A percentile compares a stretch with the other conserved stretches of the same genome.
Evolutionary conservation across 2,888 invertebrate species (phyloP).

Genomic region (Brachylomia viminalis): DNA sequence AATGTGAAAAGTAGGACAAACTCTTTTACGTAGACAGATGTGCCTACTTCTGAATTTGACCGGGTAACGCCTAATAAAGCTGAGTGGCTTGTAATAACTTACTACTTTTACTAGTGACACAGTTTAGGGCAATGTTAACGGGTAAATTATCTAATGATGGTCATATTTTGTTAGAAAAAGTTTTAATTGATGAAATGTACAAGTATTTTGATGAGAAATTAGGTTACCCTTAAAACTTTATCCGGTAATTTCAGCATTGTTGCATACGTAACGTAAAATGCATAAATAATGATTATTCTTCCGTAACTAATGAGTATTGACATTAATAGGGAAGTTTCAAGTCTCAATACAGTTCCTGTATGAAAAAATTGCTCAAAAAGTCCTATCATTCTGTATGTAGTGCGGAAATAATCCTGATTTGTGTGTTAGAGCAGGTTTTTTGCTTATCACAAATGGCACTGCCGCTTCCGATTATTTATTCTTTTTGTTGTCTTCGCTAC

Average conservation of each 20-base stretch:
- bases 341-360: not conserved
- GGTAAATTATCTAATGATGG: constrained; percentile 18
- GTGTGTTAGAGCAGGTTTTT: constrained; percentile 1
- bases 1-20: constrained; percentile 48
- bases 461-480: constrained; percentile 45
- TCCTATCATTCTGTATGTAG: constrained; percentile 2
- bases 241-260: not conserved
- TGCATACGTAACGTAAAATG: not conserved
- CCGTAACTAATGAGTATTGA: not conserved
- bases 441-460: not conserved
- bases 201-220: constrained; percentile 1
- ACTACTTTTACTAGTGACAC: constrained; percentile 57
- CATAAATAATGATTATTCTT: not conserved
- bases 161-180: not conserved
- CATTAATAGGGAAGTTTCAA: constrained; percentile 8
- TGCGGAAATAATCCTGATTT: constrained; percentile 30
- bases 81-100: constrained; percentile 52
- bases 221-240: not conserved
- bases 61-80: constrained; percentile 48
- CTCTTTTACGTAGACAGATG: not conserved
- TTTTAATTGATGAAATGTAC: not conserved
- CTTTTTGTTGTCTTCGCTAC: constrained; percentile 16
- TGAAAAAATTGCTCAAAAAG: not conserved
- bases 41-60: constrained; percentile 42
- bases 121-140: constrained; percentile 41